Evolutionary conservation across 2,888 invertebrate species (phyloP), one percentile per base, ranked within the genome.

Genomic region (Choreutis nemorana): DNA sequence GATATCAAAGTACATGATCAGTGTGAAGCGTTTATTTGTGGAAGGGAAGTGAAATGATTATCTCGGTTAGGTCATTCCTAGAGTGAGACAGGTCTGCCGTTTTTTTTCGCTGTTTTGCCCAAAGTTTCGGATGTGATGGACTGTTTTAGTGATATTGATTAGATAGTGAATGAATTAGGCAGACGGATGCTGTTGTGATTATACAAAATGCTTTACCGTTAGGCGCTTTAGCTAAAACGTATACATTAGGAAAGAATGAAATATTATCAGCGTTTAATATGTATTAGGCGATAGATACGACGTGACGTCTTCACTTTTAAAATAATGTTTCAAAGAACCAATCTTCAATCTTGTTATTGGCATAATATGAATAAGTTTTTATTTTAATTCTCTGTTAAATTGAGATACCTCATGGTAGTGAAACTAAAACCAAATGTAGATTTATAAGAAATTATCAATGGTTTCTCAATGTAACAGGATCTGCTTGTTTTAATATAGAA

Each of bases 91-190:
- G 75, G 75, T 57, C 58, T 62, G 75, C 75, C 75, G 77, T 67
- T 68, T 75, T 71, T 64, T 61, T 58, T 62, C 57, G 71, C 73
- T 72, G 62, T 67, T 73, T 78, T 75, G 66, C 73, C 61, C 53
- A 60, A 51, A 65, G 73, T 65, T 77, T 77, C 77, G 77, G 78
- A 77, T 57, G 78, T 78, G 70, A 51, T 59, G 66, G 70, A 77
- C 77, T 67, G 61, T 67, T 71, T 51, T 72, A 77, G 73, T 73
- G 68, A 61, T 73, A 73, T 63, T 52, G 51, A 52, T 64, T 73
- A 77, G 71, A 64, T 72, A 75, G 71, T 73, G 68, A 63, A 71
- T 55, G 57, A 68, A 59, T 53, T 55, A 59, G 55, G 49, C 48
- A 54, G 56, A 56, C 39, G 64, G 67, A 72, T 62, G 68, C 61